Base-by-base conservation (phyloP, 2,888 invertebrate species). In the Acrocyrtus sp. region DNA sequence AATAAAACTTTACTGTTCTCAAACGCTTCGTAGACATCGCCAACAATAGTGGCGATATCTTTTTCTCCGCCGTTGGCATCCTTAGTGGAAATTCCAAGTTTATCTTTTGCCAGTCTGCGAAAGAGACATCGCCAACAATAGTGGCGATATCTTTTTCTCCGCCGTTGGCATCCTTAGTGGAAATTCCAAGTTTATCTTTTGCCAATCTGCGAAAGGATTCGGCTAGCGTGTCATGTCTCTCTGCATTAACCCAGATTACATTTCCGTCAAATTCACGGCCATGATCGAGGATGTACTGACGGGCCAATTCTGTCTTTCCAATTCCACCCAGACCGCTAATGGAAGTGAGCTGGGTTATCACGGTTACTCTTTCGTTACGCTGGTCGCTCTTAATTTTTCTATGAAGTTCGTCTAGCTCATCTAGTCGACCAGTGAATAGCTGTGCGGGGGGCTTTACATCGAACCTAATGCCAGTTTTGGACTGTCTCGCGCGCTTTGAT, bases 321-420 rank as follows among this genome's bases (percentile, higher is more conserved):
- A 56, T 56, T 10, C 56, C 56, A 15, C 56, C 56, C 2, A 56
- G 22, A 1, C 56, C 56, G 19, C n/a, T 39, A 1, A 56, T 19
- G 3, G 56, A 56, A 12, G 56, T 29, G 2, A 39, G 12, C 15
- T 29, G 56, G 17, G 56, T 34, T 5, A 56, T 22, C 1, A 56
- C 56, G 17, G 24, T n/a, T n/a, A 17, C 2, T 10, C 17, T 26
- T 22, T 19, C n/a, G n/a, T n/a, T n/a, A n/a, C n/a, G n/a, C n/a
- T n/a, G n/a, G n/a, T n/a, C n/a, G n/a, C n/a, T n/a, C n/a, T n/a
- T n/a, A 24, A 51, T 26, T 3, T 6, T 4, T 2, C 26, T 15
- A n/a, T 51, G 56, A 2, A 56, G 15, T 3, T 29, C 15, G 2
- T 27, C 10, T 15, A 56, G 2, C 4, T 56, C 56, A 19, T 5